These are phyloP conservation scores for Netelia fuscicornis DNA, from an alignment of 2,888 invertebrate genomes.

Conservation along the genomic window DNA sequence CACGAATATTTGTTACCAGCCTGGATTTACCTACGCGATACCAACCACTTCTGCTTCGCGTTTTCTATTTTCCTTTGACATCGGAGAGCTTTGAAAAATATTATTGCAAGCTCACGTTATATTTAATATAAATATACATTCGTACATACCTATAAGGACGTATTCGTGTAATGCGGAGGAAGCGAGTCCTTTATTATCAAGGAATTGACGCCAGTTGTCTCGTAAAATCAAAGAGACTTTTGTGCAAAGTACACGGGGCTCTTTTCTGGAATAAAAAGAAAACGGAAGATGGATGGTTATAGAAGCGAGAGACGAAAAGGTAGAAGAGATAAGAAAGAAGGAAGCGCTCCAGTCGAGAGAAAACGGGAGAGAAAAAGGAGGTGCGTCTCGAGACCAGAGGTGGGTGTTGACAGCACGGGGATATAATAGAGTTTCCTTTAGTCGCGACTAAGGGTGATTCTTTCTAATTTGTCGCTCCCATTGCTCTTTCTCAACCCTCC, in stretches of 20 bases:
- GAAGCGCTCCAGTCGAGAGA: slow-evolving; percentile 31
- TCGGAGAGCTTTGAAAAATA: background rate
- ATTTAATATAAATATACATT: background rate
- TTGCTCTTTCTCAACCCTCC: slow-evolving; percentile 52
- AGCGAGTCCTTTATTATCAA: background rate
- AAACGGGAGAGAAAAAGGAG: slow-evolving; percentile 55
- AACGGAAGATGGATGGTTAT: background rate
- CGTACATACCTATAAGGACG: background rate
- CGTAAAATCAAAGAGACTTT: slow-evolving; percentile 44
- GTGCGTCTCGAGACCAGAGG: slow-evolving; percentile 32
- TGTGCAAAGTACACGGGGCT: slow-evolving; percentile 18
- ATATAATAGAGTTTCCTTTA: slow-evolving; percentile 80
- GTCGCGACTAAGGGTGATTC: slow-evolving; percentile 77
- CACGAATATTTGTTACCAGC: background rate
- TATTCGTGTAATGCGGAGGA: background rate
- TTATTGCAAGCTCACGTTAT: background rate
- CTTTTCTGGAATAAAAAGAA: slow-evolving; percentile 23
- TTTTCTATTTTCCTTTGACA: slow-evolving; percentile 1
- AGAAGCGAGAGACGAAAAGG: background rate
- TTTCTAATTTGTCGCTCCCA: slow-evolving; percentile 80
- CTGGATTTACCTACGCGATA: background rate
- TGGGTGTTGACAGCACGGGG: slow-evolving; percentile 71
- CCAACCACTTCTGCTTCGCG: background rate
- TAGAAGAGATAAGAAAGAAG: slow-evolving; percentile 30
- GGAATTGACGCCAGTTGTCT: slow-evolving; percentile 36